Evolutionary conservation across 2,797 vertebrate species (phyloP).

Genomic region (Pangasius krempfi): DNA sequence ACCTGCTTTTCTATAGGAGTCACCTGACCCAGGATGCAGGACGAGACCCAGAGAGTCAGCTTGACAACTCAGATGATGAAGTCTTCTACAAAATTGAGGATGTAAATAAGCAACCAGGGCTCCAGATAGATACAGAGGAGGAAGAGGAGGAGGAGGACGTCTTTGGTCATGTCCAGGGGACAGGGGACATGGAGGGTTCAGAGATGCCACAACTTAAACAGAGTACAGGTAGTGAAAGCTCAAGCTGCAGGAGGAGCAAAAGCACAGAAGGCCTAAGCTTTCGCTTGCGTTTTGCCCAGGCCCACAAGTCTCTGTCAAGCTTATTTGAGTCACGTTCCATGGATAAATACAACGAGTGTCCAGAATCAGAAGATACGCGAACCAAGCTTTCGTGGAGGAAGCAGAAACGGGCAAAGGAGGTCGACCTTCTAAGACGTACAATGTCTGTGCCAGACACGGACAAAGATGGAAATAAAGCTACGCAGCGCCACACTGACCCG

Average conservation of each 20-base stretch:
- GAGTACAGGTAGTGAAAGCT: conserved; percentile 58
- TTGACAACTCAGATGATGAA: conserved; percentile 71
- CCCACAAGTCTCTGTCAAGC: conserved; percentile 85
- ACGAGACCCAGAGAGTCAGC: conserved; percentile 53
- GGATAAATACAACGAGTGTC: conserved; percentile 73
- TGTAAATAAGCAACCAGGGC: conserved; percentile 62
- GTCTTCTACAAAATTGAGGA: conserved; percentile 66
- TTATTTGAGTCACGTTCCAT: conserved; percentile 82
- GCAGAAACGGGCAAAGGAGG: conserved; percentile 76
- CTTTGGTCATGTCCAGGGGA: conserved; percentile 46
- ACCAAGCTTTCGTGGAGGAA: conserved; percentile 76
- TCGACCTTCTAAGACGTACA: conserved; percentile 71
- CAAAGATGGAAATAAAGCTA: conserved; percentile 16
- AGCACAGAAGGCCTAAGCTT: conserved; percentile 79
- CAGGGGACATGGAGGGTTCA: conserved; percentile 18
- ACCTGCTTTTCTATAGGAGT: conserved; percentile 49
- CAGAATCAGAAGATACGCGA: conserved; percentile 70
- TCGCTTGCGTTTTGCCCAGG: conserved; percentile 79
- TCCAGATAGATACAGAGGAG: conserved; percentile 62
- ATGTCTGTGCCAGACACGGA: conserved; percentile 61
- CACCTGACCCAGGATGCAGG: conserved; percentile 47
- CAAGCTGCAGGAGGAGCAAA: conserved; percentile 73
- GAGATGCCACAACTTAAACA: conserved; percentile 55
- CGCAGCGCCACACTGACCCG: conserved; percentile 65
- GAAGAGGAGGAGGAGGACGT: conserved; percentile 44